Percentiles rank a stretch among this genome's conserved stretches.
Conservation (phyloP, 2,888 invertebrate species). For the Nebria salina region DNA sequence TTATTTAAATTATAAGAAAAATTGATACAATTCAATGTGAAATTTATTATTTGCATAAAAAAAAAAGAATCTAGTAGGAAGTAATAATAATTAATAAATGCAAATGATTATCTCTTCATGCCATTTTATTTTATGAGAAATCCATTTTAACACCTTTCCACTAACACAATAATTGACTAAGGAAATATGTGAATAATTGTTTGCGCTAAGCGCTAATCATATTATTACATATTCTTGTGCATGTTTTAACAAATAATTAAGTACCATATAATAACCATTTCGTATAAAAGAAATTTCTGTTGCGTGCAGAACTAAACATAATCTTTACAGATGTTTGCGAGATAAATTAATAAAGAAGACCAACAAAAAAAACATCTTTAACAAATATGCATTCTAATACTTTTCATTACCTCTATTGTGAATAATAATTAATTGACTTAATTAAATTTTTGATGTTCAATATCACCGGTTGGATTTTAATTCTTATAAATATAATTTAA, state of each 20-base stretch:
- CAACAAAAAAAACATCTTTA: not conserved
- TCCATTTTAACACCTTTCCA: not conserved
- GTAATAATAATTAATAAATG: too few species aligned
- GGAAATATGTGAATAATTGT: not conserved
- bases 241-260: not conserved
- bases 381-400: too few species aligned
- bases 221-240: not conserved
- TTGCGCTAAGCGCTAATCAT: not conserved
- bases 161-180: not conserved
- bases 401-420: too few species aligned
- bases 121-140: not conserved
- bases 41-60: too few species aligned
- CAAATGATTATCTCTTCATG: too few species aligned
- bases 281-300: not conserved
- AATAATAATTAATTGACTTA: too few species aligned
- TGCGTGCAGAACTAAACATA: not conserved
- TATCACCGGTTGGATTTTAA: too few species aligned
- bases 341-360: not conserved
- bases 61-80: too few species aligned
- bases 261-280: not conserved
- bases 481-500: too few species aligned
- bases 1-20: too few species aligned
- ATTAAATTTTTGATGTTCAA: too few species aligned
- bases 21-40: too few species aligned
- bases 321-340: not conserved